Evolutionary conservation across 1,140 invertebrate species (phyloP), one percentile per base, ranked within the genome.

Genomic region (Cherax destructor): DNA sequence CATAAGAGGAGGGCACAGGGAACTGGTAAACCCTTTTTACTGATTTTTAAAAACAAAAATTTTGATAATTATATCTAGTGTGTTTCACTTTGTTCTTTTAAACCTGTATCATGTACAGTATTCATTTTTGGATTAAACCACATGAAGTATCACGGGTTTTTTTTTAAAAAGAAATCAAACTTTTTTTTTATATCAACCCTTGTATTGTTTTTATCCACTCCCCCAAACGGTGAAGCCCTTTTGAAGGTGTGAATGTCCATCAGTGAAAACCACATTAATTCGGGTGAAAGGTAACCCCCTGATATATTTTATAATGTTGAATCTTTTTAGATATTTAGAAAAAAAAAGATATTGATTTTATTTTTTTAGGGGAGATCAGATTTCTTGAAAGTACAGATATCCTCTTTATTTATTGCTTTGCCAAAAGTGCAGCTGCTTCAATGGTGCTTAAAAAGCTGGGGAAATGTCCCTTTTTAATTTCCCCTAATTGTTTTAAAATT

Each of bases 131-230:
- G 79, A 81, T 11, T 56, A n/a, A 21, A 59, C n/a, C 21, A 56
- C 56, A 13, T 59, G 79, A 52, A 81, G n/a, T 56, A 81, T 81
- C 50, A 30, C 79, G 11, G 59, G 79, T 81, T 81, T 81, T 59
- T 24, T 81, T 81, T 74, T 21, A 81, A 47, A n/a, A 56, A 81
- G 21, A 81, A 81, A 81, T 81, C 79, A 81, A 81, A 81, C 56
- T 81, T 81, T 81, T 13, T 59, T 81, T 81, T 52, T 81, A 81
- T 81, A 18, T 74, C 4, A 74, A 30, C 24, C 24, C n/a, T 74
- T 74, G 7, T 74, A 1, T 74, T 74, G 3, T n/a, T 74, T 9
- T 9, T 74, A 21, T 9, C 69, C 69, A 74, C 69, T 74, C 69
- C 69, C 30, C 0, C 30, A 24, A 5, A 74, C 69, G 6, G 11